Evolutionary conservation across 2,113 vertebrate species (phyloP).

Genomic region (Atrichornis clamosus): DNA sequence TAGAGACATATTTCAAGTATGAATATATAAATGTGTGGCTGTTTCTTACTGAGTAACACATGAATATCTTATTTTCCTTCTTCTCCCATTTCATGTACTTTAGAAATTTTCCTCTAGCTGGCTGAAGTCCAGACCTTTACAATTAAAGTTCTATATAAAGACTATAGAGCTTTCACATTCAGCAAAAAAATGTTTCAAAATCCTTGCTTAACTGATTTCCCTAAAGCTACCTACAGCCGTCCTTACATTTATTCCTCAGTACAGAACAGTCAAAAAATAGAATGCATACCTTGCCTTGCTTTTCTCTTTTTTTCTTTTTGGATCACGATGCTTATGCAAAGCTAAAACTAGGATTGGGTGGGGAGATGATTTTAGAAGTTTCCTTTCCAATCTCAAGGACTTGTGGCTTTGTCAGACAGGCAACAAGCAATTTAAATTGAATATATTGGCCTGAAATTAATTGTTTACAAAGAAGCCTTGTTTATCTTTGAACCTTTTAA

Average conservation of each 20-base stretch:
- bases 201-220: neutral
- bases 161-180: neutral
- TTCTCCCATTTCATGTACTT: neutral
- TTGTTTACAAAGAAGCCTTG: neutral
- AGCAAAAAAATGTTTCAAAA: neutral
- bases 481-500: neutral
- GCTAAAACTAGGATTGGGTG: rapidly evolving
- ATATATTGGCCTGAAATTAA: neutral
- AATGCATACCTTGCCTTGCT: neutral
- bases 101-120: neutral
- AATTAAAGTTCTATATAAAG: neutral
- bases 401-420: neutral
- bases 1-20: neutral
- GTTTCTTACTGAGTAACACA: neutral
- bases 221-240: neutral
- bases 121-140: neutral
- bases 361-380: neutral
- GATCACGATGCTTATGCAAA: neutral
- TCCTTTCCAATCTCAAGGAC: neutral
- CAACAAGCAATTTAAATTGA: neutral
- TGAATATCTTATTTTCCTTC: neutral
- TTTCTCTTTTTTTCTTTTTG: neutral
- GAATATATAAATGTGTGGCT: neutral
- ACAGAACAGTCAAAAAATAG: neutral
- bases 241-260: neutral